phyloP scores from a whole-genome alignment of 2,113 vertebrate species.

The Pterocles gutturalis region DNA sequence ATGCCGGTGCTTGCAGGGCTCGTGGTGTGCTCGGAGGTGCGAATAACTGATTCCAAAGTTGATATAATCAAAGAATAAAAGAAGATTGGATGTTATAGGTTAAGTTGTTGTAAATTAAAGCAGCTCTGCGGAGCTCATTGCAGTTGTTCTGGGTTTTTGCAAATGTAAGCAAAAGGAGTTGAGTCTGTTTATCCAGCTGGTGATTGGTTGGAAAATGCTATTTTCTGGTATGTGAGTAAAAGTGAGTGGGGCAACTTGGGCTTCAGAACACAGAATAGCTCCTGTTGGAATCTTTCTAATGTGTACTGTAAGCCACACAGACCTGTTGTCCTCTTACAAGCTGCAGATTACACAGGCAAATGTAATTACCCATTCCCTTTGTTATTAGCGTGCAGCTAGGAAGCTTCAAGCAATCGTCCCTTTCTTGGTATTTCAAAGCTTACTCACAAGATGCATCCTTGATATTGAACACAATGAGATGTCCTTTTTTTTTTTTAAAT shows the following conservation, averaged over 20 bases:
- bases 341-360: slow-evolving; percentile 70
- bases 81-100: slow-evolving; percentile 16
- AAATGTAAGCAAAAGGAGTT: not conserved
- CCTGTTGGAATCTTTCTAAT: not conserved
- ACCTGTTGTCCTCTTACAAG: slow-evolving; percentile 72
- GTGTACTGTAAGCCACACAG: slow-evolving; percentile 27
- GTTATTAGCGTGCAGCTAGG: slow-evolving; percentile 66
- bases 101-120: slow-evolving; percentile 42
- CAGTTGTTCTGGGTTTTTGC: not conserved
- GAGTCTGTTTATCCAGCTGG: not conserved
- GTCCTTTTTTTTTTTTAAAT: slow-evolving; percentile 72
- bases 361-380: slow-evolving; percentile 76
- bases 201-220: not conserved
- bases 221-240: not conserved
- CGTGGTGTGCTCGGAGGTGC: not conserved
- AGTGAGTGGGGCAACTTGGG: not conserved
- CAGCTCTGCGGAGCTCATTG: not conserved
- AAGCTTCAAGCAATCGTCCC: slow-evolving; percentile 65
- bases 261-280: not conserved
- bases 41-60: slow-evolving; percentile 4
- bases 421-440: slow-evolving; percentile 79
- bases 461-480: slow-evolving; percentile 82
- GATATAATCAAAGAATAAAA: slow-evolving; percentile 29
- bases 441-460: slow-evolving; percentile 58
- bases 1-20: not conserved